phyloP scores from a whole-genome alignment of 2,888 invertebrate genomes.

The Hemithea aestivaria region DNA sequence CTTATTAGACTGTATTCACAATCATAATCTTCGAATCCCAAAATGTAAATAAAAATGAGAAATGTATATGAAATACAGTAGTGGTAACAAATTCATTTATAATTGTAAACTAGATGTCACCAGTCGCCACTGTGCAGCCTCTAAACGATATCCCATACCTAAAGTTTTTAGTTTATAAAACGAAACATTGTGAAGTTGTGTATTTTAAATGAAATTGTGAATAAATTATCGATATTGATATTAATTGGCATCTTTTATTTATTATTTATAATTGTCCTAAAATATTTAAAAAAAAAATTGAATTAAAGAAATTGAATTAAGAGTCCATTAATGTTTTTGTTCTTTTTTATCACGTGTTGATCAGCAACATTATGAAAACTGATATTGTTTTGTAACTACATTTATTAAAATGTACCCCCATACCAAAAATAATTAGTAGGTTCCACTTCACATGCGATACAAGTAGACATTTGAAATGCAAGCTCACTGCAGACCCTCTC shows the following conservation, averaged over 20 bases:
- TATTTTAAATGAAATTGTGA: slow-evolving; percentile 80
- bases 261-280: slow-evolving; percentile 8
- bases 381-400: too few species aligned
- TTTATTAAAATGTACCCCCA: too few species aligned
- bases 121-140: slow-evolving; percentile 59
- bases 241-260: slow-evolving; percentile 48
- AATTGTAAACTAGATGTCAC: slow-evolving; percentile 63
- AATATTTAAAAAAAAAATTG: too few species aligned
- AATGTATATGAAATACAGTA: slow-evolving; percentile 67
- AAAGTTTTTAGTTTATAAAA: slow-evolving; percentile 76
- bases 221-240: slow-evolving; percentile 80
- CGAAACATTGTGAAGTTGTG: slow-evolving; percentile 77
- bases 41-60: slow-evolving; percentile 70
- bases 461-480: slow-evolving; percentile 3
- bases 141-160: slow-evolving; percentile 71
- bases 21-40: slow-evolving; percentile 46
- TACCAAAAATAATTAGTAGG: too few species aligned
- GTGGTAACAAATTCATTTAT: slow-evolving; percentile 37
- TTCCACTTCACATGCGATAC: slow-evolving; percentile 1
- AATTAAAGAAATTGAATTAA: too few species aligned
- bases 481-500: slow-evolving; percentile 2
- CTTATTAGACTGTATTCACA: slow-evolving; percentile 34
- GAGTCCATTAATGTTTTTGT: too few species aligned
- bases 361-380: too few species aligned
- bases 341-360: too few species aligned